Evolutionary conservation across 2,888 invertebrate genomes (phyloP), one percentile per base, ranked within the genome.

Genomic region (Lycophotia porphyrea): DNA sequence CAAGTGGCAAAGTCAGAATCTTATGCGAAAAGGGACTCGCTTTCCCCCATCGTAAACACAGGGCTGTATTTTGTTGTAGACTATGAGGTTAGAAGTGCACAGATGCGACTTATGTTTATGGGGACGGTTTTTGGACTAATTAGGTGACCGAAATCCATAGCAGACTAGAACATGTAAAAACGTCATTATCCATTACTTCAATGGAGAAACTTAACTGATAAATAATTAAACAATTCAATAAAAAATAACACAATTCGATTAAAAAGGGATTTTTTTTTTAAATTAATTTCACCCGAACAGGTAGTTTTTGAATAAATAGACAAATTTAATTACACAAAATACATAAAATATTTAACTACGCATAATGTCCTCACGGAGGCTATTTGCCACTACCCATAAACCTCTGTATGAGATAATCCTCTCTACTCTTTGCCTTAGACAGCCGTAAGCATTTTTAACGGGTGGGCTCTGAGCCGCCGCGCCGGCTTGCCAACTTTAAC

Each of bases 11-110:
- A 5, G 7, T 24, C 15, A 75, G 87, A 91, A 91, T 94, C 93
- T 94, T 94, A 92, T 91, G 87, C 92, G 92, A 90, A 91, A 92
- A 93, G 94, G 95, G 94, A 91, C 89, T 88, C 89, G 90, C 88
- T 92, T 93, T 94, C 94, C 96, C 95, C 94, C 91, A 93, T 94
- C 94, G 94, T 94, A 95, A 95, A 95, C 94, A 94, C 90, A 87
- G 94, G 91, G 90, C 91, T 92, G 91, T 95, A 92, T 94, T 94
- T 93, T 90, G 90, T 87, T 89, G 85, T 88, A 94, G 95, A 95
- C 79, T 88, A 93, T 74, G 75, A 82, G 52, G 55, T 77, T 71
- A 44, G 18, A 27, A 36, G 31, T 68, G 39, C 21, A 11, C 78
- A 83, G 82, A 85, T 58, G 71, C 73, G 82, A 63, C 78, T 4